phyloP scores from a whole-genome alignment of 2,797 vertebrate species.

The Otus scops region DNA sequence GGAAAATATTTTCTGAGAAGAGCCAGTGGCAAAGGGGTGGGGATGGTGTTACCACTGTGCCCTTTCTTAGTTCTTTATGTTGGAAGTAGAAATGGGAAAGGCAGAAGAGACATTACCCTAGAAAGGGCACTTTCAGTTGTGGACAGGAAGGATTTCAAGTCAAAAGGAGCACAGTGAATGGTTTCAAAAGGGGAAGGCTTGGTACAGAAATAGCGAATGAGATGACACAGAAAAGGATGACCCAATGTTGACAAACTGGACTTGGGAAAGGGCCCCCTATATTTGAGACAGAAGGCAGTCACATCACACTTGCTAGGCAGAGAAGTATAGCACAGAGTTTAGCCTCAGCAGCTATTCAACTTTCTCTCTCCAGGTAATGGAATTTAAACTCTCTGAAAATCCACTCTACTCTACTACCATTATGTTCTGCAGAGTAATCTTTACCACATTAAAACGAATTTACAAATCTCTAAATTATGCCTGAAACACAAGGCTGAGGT shows the following conservation, averaged over 20 bases:
- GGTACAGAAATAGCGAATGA: background rate
- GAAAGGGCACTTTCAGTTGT: background rate
- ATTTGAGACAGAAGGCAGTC: background rate
- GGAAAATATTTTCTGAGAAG: constrained; percentile 37
- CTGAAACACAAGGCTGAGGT: background rate
- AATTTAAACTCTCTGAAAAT: background rate
- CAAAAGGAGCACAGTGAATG: background rate
- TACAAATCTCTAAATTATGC: background rate
- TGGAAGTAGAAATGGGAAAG: constrained; percentile 2
- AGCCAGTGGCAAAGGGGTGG: background rate
- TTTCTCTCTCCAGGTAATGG: background rate
- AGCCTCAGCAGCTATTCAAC: background rate
- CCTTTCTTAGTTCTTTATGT: constrained; percentile 6
- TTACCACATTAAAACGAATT: background rate
- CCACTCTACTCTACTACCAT: background rate
- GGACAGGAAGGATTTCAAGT: background rate
- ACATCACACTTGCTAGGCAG: background rate
- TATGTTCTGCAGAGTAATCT: background rate
- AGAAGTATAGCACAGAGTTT: background rate
- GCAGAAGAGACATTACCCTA: background rate
- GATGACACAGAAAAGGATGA: background rate
- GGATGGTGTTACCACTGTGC: background rate
- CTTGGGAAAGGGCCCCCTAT: background rate
- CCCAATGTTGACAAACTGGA: background rate
- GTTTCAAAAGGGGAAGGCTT: background rate